Conservation (phyloP, 2,797 vertebrate species). For the Propithecus perrieri region DNA sequence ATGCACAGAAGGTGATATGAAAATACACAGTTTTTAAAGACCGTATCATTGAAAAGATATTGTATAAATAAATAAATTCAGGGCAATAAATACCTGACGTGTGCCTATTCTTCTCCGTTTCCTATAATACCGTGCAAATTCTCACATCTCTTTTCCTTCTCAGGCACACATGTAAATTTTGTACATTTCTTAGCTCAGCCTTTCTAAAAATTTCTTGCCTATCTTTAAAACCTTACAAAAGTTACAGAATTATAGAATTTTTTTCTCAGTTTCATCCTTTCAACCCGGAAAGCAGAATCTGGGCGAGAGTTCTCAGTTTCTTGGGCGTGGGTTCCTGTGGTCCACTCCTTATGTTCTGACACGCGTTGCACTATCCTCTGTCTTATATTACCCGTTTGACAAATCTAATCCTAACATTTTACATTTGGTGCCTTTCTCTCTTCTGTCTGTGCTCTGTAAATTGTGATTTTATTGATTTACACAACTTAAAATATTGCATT, state of each 20-base stretch:
- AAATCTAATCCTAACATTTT: not conserved
- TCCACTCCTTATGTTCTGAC: rapidly evolving
- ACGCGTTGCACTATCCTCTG: not conserved
- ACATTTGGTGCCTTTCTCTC: not conserved
- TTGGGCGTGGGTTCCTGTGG: rapidly evolving
- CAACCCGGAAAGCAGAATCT: not conserved
- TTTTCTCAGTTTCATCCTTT: not conserved
- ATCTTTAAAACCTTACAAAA: not conserved
- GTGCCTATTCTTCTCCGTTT: not conserved
- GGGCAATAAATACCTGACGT: too few species aligned
- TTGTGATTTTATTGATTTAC: not conserved
- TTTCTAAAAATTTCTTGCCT: too few species aligned
- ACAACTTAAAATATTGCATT: not conserved
- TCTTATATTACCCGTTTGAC: not conserved
- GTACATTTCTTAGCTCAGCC: not conserved
- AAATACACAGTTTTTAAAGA: not conserved
- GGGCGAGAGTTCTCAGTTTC: not conserved
- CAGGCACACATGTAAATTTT: not conserved
- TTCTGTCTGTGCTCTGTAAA: not conserved
- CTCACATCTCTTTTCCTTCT: not conserved
- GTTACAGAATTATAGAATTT: not conserved
- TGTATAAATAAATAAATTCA: not conserved
- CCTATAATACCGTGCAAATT: not conserved
- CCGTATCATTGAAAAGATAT: not conserved
- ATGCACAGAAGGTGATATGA: not conserved